Evolutionary conservation across 2,797 vertebrate species (phyloP), one percentile per base, ranked within the genome.

Genomic region (Eulemur rubriventer): DNA sequence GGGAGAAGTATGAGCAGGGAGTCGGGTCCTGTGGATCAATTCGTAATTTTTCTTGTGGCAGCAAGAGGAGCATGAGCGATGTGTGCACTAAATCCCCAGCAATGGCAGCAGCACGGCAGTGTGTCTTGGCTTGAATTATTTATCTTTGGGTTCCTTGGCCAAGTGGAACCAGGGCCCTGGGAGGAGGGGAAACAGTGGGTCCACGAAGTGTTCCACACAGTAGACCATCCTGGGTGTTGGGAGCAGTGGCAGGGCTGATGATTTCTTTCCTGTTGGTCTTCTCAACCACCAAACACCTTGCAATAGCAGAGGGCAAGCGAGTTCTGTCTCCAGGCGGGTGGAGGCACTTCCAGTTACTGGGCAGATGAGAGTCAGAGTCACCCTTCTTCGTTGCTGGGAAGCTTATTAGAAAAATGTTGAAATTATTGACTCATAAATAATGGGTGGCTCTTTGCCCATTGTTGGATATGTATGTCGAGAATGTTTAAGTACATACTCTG

Each of bases 91-190:
- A 98, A 97, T 97, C 95, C 96, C 97, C 48, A 2, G 97, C 89
- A 57, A 96, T 57, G 87, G 94, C 1, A 6, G 95, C 4, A 22
- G 90, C 28, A 16, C 70, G 6, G 98, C 76, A 35, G 59, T 69
- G 26, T 94, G 96, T 81, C 97, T 95, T 2, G 86, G 83, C 50
- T 90, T 98, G 98, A 98, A 98, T 98, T 98, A 98, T 98, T 98
- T 84, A 98, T 97, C 97, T 93, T 81, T 73, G 4, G 80, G 61
- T 55, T 30, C 50, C 46, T 67, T 81, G 7, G 8, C 33, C 1
- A 9, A 92, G 48, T 30, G 1, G 57, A 73, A 41, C 24, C 3
- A 35, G 4, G 46, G 46, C 61, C 22, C 26, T 55, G 57, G 57
- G 43, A 82, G 50, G 50, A 92, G 80, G 35, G 28, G 26, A 70